Base-by-base conservation (phyloP, 2,888 invertebrate genomes). In the Marronus borbonicus region DNA sequence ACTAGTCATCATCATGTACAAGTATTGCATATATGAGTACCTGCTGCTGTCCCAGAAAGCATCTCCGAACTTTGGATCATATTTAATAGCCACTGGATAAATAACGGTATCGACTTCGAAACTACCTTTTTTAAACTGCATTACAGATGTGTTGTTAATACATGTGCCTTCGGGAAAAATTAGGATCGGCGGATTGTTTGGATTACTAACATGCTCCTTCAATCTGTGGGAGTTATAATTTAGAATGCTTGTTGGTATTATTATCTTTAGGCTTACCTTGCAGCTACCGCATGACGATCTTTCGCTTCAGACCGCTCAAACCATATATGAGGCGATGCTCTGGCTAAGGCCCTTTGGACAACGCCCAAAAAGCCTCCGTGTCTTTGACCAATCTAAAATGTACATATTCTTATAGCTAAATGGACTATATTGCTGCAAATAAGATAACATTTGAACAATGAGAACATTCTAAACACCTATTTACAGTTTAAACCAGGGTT, bases 41-140 rank as follows among this genome's bases (percentile, higher is more conserved):
- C 95, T 93, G 83, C 95, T 96, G 86, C 98, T 98, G 90, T 99
- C 98, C 99, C 99, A 99, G 90, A 99, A 99, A 0, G 99, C 97
- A 90, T 99, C 99, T 20, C 99, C 99, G 90, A 99, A 99, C 76
- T 96, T 92, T 0, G 98, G 94, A 90, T 99, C 99, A 90, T 99
- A 99, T 92, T 99, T 99, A 85, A 99, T 98, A 28, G 99, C 99
- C 7, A 98, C 99, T 0, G 99, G 99, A 89, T 99, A 99, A 81
- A 99, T 97, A 24, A 96, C 94, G 76, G 97, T 96, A 2, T 97
- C 98, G n/a, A 98, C 97, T 91, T 99, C 99, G 88, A 99, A 99
- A 87, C 98, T 98, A 12, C 99, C 99, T 89, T 99, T 99, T 89
- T 99, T 99, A 90, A 99, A 99, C 91, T 99, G 99, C 99, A 99